These are phyloP conservation scores for Nomada ferruginata DNA, from an alignment of 2,888 invertebrate species.

Conservation along the genomic window DNA sequence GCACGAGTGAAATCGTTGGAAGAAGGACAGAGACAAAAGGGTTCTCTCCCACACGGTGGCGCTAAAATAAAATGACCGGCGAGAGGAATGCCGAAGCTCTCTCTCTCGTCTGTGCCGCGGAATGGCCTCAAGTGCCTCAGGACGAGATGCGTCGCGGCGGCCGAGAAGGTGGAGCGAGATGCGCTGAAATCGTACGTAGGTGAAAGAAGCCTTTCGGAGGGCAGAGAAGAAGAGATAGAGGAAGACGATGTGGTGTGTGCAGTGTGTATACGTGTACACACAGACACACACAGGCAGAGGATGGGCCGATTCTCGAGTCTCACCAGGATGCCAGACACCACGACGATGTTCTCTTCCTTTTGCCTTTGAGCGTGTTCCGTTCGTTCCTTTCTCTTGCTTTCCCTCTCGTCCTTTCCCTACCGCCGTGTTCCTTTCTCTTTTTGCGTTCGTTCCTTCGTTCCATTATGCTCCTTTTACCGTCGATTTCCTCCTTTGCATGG, in stretches of 20 bases:
- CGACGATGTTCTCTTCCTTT: slow-evolving; percentile 25
- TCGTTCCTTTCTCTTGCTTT: slow-evolving; percentile 17
- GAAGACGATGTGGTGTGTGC: slow-evolving; percentile 29
- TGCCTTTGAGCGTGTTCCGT: slow-evolving; percentile 20
- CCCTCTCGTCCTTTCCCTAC: slow-evolving; percentile 5
- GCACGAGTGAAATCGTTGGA: neutral
- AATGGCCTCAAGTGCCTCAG: slow-evolving; percentile 55
- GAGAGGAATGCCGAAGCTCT: slow-evolving; percentile 78
- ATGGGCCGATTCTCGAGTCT: slow-evolving; percentile 51
- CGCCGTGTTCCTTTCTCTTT: slow-evolving; percentile 27
- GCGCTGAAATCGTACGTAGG: slow-evolving; percentile 45
- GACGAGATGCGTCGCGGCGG: slow-evolving; percentile 28
- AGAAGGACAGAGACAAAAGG: slow-evolving; percentile 15
- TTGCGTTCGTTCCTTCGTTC: slow-evolving; percentile 14
- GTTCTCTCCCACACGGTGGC: slow-evolving; percentile 78
- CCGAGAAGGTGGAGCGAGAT: slow-evolving; percentile 7
- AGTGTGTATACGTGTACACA: neutral
- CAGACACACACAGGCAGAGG: slow-evolving; percentile 11
- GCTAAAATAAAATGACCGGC: slow-evolving; percentile 83
- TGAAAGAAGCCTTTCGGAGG: slow-evolving; percentile 31
- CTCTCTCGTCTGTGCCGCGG: slow-evolving; percentile 43
- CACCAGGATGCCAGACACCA: slow-evolving; percentile 37
- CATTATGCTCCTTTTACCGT: slow-evolving; percentile 33
- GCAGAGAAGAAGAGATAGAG: slow-evolving; percentile 40
- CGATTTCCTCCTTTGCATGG: slow-evolving; percentile 52